Evolutionary conservation across 2,113 vertebrate genomes (phyloP).

Genomic region (Pseudolaguvia tuberculata): DNA sequence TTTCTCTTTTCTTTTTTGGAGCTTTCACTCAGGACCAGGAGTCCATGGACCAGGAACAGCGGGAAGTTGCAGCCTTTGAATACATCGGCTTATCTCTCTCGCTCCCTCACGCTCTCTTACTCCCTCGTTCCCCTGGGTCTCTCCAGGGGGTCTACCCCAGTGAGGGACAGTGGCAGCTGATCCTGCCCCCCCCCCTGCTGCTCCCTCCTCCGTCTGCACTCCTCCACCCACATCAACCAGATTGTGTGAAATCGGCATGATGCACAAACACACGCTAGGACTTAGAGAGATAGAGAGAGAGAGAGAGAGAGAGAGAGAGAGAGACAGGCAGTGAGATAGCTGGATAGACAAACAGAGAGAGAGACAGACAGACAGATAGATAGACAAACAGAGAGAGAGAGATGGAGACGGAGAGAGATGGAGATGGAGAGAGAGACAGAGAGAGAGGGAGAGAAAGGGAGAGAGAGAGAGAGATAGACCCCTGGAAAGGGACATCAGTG

Average conservation of each 20-base stretch:
- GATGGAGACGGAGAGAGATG: no score
- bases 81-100: conserved; percentile 52
- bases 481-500: background rate
- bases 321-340: no score
- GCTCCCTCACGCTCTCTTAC: background rate
- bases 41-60: conserved; percentile 55
- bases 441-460: no score
- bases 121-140: conserved; percentile 31
- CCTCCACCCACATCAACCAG: conserved; percentile 31
- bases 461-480: background rate
- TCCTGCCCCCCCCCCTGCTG: conserved; percentile 32
- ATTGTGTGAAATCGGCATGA: conserved; percentile 30
- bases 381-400: no score
- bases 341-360: no score
- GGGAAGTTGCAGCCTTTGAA: conserved; percentile 55
- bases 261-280: conserved; percentile 37
- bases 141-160: conserved; percentile 37
- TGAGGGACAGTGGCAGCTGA: conserved; percentile 40
- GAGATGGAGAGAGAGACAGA: no score
- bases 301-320: background rate
- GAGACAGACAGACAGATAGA: no score
- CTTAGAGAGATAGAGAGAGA: conserved; percentile 26
- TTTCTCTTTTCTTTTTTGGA: conserved; percentile 40
- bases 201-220: conserved; percentile 13
- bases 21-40: conserved; percentile 39